Evolutionary conservation across 2,797 vertebrate genomes (phyloP).

Genomic region (Helicolenus hilgendorfi): DNA sequence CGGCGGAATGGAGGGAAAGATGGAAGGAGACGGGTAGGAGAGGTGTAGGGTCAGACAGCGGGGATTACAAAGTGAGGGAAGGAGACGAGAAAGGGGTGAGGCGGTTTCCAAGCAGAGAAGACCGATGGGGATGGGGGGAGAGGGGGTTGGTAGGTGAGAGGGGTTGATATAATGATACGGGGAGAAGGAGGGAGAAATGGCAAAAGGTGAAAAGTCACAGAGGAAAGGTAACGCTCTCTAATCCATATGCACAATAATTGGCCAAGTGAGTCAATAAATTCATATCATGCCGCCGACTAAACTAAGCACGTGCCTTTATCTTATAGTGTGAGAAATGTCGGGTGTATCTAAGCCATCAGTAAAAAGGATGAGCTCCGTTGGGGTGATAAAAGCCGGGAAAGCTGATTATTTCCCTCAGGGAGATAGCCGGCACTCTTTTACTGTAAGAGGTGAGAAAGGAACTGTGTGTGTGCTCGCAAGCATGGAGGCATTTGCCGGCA

Average conservation of each 20-base stretch:
- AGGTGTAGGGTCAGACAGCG: slow-evolving; percentile 47
- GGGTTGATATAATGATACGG: slow-evolving; percentile 24
- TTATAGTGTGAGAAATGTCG: slow-evolving; percentile 16
- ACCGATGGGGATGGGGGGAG: background rate
- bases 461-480: slow-evolving; percentile 17
- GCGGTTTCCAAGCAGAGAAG: slow-evolving; percentile 7
- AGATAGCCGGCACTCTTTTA: slow-evolving; percentile 41
- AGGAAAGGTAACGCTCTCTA: slow-evolving; percentile 16
- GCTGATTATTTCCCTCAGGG: slow-evolving; percentile 59
- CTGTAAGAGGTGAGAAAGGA: slow-evolving; percentile 50
- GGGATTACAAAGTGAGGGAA: slow-evolving; percentile 45
- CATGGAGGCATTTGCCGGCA: slow-evolving; percentile 21
- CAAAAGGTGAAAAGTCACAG: background rate
- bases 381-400: slow-evolving; percentile 62
- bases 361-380: slow-evolving; percentile 44
- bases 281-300: slow-evolving; percentile 8
- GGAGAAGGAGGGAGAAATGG: slow-evolving; percentile 1
- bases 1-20: background rate
- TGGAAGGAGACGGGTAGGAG: background rate
- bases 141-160: background rate
- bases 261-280: slow-evolving; percentile 48
- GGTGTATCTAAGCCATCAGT: slow-evolving; percentile 36
- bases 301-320: slow-evolving; percentile 30
- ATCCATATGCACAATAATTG: slow-evolving; percentile 56
- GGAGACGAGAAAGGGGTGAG: slow-evolving; percentile 1